Evolutionary conservation across 2,113 vertebrate species (phyloP).

Genomic region (Petrocephalus zakoni): DNA sequence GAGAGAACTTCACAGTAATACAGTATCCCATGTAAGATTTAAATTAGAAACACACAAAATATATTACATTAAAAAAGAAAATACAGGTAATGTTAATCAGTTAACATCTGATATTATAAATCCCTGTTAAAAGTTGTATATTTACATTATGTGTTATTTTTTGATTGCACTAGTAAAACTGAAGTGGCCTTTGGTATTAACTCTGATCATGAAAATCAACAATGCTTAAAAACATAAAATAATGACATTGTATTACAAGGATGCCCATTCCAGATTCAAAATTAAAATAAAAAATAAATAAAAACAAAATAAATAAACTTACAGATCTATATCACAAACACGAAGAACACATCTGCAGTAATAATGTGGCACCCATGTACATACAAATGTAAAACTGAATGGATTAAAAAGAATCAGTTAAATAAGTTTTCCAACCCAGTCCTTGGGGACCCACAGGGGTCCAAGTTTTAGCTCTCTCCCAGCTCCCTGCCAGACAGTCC

Average conservation of each 20-base stretch:
- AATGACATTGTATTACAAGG: constrained; percentile 35
- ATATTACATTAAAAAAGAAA: constrained; percentile 83
- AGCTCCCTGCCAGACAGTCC: neutral
- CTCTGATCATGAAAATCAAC: constrained; percentile 37
- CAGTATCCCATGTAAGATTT: constrained; percentile 83
- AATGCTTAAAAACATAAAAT: constrained; percentile 43
- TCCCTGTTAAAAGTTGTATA: constrained; percentile 70
- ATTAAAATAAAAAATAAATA: constrained; percentile 32
- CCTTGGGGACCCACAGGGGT: neutral
- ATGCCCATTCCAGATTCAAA: constrained; percentile 34
- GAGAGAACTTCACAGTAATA: constrained; percentile 98
- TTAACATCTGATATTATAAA: constrained; percentile 62
- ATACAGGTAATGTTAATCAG: constrained; percentile 58
- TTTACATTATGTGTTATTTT: constrained; percentile 55
- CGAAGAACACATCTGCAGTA: constrained; percentile 25
- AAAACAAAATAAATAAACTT: constrained; percentile 34
- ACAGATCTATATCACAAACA: constrained; percentile 39
- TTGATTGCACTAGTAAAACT: constrained; percentile 69
- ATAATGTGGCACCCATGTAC: constrained; percentile 1
- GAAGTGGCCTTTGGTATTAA: constrained; percentile 71
- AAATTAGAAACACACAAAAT: constrained; percentile 90
- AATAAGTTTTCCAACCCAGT: neutral
- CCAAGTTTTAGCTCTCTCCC: neutral
- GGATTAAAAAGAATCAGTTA: neutral
- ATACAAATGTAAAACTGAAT: constrained; percentile 29